Base-by-base conservation (phyloP, 2,113 vertebrate species). In the Acanthochromis polyacanthus region DNA sequence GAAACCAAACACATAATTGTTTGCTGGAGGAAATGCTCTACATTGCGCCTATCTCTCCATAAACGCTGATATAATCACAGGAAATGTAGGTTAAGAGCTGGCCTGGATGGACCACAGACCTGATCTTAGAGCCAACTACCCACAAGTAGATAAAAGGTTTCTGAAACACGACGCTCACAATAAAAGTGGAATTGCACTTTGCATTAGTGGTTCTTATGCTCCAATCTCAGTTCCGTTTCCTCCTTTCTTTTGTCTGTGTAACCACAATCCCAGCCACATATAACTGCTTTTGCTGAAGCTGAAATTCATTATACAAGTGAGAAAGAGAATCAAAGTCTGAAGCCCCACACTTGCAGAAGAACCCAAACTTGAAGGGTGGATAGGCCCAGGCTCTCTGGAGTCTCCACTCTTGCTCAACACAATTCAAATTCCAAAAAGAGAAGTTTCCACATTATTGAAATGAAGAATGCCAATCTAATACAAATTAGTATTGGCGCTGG, bases 1-100 rank as follows among this genome's bases (percentile, higher is more conserved):
- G 58, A 78, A 77, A 68, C 38, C 28, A 58, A 66, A 80, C 48
- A 62, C 58, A 51, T 28, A 62, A 73, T 40, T 75, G 56, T 78
- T 81, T 73, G 28, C 53, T 45, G 25, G 66, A 8, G 11, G 23
- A 53, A 46, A 61, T 4, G 23, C 48, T 65, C 48, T 68, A 16
- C 60, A 22, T 5, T 2, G 19, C 46, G 40, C 25, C 32, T 22
- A n/a, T 28, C 20, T 19, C 11, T 48, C 19, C 5, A 23, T 19
- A 40, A 19, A 73, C 6, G 8, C 46, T 55, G 30, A 73, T 58
- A 81, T 60, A 57, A 70, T 78, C 30, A 45, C 64, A 75, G 55
- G 25, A n/a, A 81, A 85, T 55, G 55, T 66, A 70, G 72, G 73
- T 79, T 75, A 25, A 63, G 10, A 23, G n/a, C 50, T 53, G 0